A percentile compares a stretch with the other conserved stretches of the same genome.
These are phyloP conservation scores for Pangasius macronema DNA, from an alignment of 2,797 vertebrate species.

Conservation along the genomic window DNA sequence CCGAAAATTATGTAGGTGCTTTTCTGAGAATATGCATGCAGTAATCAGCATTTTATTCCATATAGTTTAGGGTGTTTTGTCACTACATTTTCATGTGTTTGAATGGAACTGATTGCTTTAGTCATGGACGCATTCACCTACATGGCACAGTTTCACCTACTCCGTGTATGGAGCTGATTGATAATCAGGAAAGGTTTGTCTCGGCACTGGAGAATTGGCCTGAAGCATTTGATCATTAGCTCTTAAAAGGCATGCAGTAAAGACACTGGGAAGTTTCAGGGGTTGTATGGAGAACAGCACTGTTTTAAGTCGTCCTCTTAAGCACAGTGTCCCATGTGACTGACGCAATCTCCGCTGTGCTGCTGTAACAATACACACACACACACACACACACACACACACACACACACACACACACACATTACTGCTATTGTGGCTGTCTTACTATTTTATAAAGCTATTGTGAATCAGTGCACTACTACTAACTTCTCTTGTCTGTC, in stretches of 20 bases:
- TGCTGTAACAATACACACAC: constrained; percentile 70
- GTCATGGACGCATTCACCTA: constrained; percentile 27
- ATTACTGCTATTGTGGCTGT: constrained; percentile 17
- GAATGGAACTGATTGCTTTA: constrained; percentile 45
- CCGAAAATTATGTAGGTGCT: not conserved
- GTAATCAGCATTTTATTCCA: constrained; percentile 19
- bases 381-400: constrained; percentile 15
- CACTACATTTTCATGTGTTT: constrained; percentile 4
- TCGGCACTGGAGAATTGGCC: constrained; percentile 72
- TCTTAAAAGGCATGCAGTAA: constrained; percentile 78
- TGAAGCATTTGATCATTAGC: constrained; percentile 77
- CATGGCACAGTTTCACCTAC: constrained; percentile 19
- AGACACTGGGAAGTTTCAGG: constrained; percentile 72
- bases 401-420: not conserved
- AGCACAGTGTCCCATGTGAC: constrained; percentile 78
- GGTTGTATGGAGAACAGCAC: constrained; percentile 75
- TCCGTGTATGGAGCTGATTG: constrained; percentile 65
- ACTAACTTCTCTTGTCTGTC: not conserved
- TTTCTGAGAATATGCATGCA: not conserved
- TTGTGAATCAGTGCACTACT: constrained; percentile 1
- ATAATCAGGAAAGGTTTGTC: constrained; percentile 70
- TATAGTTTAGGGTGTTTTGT: constrained; percentile 11
- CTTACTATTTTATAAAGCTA: constrained; percentile 33
- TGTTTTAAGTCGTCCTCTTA: constrained; percentile 78
- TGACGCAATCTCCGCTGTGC: constrained; percentile 76